Evolutionary conservation across 35 echinoderm and acorn worm genomes (phyloP).

Genomic region (Lytechinus variegatus): DNA sequence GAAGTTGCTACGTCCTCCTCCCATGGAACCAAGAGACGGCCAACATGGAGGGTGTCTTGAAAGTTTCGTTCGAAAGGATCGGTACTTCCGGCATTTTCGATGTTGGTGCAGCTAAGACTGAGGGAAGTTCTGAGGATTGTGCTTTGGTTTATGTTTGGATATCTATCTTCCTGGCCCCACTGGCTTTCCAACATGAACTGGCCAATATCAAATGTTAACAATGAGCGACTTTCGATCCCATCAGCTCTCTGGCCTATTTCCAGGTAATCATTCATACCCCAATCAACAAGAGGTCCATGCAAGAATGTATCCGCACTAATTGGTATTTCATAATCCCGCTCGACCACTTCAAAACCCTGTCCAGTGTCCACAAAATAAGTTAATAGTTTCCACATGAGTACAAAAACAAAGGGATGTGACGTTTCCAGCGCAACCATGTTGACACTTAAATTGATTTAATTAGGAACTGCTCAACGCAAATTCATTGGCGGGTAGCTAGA

Average conservation of each 20-base stretch:
- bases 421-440: neutral
- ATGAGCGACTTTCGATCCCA: neutral
- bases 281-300: neutral
- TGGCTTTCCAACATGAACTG: conserved; percentile 8
- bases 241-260: conserved; percentile 22
- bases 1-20: neutral
- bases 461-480: neutral
- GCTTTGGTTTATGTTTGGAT: neutral
- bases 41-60: neutral
- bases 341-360: neutral
- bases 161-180: neutral
- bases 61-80: neutral
- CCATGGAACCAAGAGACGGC: neutral
- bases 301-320: neutral
- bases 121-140: neutral
- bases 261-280: neutral
- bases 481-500: neutral
- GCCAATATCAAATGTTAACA: neutral
- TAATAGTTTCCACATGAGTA: neutral
- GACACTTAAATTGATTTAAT: neutral
- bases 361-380: neutral
- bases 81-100: conserved; percentile 11
- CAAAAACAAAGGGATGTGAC: neutral
- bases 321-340: neutral
- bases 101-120: neutral